Evolutionary conservation across 2,797 vertebrate species (phyloP), one percentile per base, ranked within the genome.

Genomic region (Saxicola maurus): DNA sequence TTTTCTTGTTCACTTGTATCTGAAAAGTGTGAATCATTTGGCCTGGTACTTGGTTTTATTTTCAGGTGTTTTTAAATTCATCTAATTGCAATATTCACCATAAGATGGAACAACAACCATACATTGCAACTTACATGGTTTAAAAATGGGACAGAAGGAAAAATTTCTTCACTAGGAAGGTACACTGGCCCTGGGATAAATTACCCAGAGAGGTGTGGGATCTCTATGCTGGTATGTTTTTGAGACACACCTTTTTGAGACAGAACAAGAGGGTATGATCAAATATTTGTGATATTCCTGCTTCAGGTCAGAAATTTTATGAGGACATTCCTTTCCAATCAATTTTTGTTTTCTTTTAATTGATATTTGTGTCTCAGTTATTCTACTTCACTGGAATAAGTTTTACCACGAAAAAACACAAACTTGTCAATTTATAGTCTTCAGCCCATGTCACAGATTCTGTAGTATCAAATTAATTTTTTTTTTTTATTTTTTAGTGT

Each of bases 401-500:
- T 82, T 74, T 79, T 28, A 72, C 18, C 13, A 10, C 25, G 55
- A 37, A 72, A 78, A 84, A 76, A 17, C 25, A 40, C n/a, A 46
- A 48, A 75, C 3, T 6, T 28, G 14, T 80, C 43, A 52, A 11
- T 69, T 76, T n/a, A 3, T 65, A 60, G 13, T 77, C 31, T 65
- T 71, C 21, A 67, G 7, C 7, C 7, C 6, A 6, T 38, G 20
- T 67, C 2, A 61, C 67, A 77, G 28, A 23, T 85, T 57, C 76
- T 77, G 31, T 74, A 59, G 6, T 30, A 67, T 52, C 19, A 11
- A 65, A 15, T 25, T 81, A 62, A 14, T 24, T 78, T 6, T 62
- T 67, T 5, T 56, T 27, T 55, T 24, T 55, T 46, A 11, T 89
- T 91, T 76, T 94, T 66, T 91, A 99, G 99, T 77, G 96, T 98